Evolutionary conservation across 2,888 invertebrate genomes (phyloP).

Genomic region (Tupiocoris notatus): DNA sequence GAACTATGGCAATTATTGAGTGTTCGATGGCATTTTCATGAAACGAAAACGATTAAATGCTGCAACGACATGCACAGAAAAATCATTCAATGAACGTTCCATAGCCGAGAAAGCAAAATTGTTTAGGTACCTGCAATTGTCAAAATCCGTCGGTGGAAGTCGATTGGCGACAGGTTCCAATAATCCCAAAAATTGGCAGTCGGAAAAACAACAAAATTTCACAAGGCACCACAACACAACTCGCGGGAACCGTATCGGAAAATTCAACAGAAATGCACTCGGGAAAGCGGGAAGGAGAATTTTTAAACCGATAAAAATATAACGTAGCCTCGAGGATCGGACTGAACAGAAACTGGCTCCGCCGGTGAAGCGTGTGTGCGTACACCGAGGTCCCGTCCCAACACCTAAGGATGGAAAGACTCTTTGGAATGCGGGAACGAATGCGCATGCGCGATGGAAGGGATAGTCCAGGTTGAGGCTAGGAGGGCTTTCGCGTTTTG

Average conservation of each 20-base stretch:
- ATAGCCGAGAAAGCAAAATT: no score
- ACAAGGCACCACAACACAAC: background rate
- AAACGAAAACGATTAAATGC: no score
- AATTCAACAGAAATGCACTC: background rate
- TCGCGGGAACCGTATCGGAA: background rate
- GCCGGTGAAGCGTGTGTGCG: background rate
- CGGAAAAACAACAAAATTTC: background rate
- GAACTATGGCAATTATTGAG: no score
- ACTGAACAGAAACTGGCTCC: background rate
- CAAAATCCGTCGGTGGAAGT: background rate
- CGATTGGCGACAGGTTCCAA: background rate
- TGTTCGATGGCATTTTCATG: no score
- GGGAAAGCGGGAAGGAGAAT: background rate
- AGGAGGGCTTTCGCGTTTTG: background rate
- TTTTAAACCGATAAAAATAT: background rate
- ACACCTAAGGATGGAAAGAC: background rate
- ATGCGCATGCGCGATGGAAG: background rate
- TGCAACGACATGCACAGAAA: no score
- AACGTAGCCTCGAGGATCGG: background rate
- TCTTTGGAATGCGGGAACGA: background rate
- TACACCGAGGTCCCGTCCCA: background rate
- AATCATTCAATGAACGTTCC: no score
- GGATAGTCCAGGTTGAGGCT: no score
- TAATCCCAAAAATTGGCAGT: background rate
- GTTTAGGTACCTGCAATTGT: background rate